phyloP scores from a whole-genome alignment of 2,797 vertebrate genomes.

The Lepus townsendii region DNA sequence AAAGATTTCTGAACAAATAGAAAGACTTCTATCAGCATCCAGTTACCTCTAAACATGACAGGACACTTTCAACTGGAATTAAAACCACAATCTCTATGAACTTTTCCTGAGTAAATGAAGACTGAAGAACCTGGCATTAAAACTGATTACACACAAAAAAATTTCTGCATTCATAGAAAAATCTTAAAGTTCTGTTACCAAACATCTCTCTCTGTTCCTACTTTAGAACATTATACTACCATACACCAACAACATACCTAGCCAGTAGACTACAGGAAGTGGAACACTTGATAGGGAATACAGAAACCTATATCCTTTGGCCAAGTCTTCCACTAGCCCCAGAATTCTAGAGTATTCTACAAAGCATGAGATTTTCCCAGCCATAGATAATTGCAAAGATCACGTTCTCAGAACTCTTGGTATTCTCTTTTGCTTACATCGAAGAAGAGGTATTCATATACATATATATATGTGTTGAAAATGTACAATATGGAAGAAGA shows the following conservation, averaged over 20 bases:
- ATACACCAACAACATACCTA: background rate
- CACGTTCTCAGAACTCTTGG: slow-evolving; percentile 7
- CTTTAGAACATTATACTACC: background rate
- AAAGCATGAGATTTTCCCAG: background rate
- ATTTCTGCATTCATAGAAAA: background rate
- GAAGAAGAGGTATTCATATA: background rate
- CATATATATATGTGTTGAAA: background rate
- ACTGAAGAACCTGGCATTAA: background rate
- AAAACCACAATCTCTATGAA: background rate
- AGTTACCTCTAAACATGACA: background rate
- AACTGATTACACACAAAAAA: background rate
- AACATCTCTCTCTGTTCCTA: background rate
- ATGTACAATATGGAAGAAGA: background rate
- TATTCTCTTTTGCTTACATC: background rate
- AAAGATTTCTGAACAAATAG: slow-evolving; percentile 9
- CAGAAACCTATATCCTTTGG: background rate
- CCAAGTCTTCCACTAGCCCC: background rate
- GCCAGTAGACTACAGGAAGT: background rate
- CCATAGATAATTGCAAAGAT: background rate
- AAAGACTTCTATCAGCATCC: background rate
- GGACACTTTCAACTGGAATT: background rate
- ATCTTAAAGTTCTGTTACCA: background rate
- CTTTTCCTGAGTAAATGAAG: slow-evolving; percentile 36
- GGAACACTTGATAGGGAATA: background rate
- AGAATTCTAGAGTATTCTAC: background rate